Percentiles rank a stretch among this genome's conserved stretches.
Evolutionary conservation across 92 coral and sea anemone species (phyloP).

Genomic region (Porites rus): DNA sequence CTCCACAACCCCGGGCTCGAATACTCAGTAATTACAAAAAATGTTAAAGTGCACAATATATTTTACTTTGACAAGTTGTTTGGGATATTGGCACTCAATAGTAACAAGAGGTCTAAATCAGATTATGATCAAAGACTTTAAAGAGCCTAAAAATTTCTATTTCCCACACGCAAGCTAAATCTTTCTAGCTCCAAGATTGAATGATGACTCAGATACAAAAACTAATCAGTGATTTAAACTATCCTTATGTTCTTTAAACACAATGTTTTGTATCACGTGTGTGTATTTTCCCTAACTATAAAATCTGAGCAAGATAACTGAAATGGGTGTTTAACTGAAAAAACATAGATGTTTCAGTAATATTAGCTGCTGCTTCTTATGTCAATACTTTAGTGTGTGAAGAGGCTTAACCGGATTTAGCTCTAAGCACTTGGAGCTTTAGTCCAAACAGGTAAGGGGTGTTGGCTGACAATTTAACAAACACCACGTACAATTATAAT

Average conservation of each 20-base stretch:
- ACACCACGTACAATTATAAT: neutral
- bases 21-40: neutral
- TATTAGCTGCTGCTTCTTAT: neutral
- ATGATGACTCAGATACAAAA: neutral
- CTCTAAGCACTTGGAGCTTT: constrained; percentile 13
- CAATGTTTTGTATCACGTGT: neutral
- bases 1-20: neutral
- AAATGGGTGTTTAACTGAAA: neutral
- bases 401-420: neutral
- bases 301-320: neutral
- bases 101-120: neutral
- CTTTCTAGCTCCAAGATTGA: neutral
- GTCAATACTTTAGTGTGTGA: neutral
- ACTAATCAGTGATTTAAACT: neutral
- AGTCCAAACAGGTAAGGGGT: neutral
- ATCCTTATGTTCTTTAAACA: neutral
- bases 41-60: neutral
- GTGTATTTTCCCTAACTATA: neutral
- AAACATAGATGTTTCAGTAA: neutral
- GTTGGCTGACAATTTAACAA: neutral
- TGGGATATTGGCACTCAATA: neutral
- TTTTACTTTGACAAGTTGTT: neutral
- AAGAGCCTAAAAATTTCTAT: neutral
- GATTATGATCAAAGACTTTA: neutral
- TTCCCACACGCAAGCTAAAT: neutral